A percentile compares a stretch with the other conserved stretches of the same genome.
Conservation (phyloP, 2,888 invertebrate genomes). For the Yponomeuta evonymella region DNA sequence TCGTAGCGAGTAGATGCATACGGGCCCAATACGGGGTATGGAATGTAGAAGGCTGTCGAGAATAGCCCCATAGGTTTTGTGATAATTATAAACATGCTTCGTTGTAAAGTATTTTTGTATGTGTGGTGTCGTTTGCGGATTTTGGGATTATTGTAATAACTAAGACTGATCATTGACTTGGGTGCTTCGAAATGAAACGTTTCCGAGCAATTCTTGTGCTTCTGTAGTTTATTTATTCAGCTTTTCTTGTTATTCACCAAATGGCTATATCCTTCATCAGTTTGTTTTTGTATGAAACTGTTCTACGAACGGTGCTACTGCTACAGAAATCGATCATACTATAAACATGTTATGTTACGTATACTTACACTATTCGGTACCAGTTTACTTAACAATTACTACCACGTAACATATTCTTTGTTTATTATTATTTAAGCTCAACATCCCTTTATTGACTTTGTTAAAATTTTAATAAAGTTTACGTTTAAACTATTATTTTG, state of each 20-base stretch:
- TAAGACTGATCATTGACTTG: slow-evolving; percentile 48
- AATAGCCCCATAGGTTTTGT: slow-evolving; percentile 8
- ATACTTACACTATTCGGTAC: too few relatives aligned
- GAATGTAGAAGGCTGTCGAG: not conserved
- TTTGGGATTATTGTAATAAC: slow-evolving; percentile 27
- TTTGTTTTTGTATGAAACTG: not conserved
- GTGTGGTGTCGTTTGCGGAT: slow-evolving; percentile 7
- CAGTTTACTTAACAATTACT: not conserved
- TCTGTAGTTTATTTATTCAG: not conserved
- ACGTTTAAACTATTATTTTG: slow-evolving; percentile 15
- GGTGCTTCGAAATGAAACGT: slow-evolving; percentile 37
- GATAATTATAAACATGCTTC: slow-evolving; percentile 12
- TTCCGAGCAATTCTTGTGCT: not conserved
- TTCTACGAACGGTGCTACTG: slow-evolving; percentile 2
- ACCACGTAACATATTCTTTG: slow-evolving; percentile 20
- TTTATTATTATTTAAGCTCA: slow-evolving; percentile 11
- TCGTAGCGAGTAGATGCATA: not conserved
- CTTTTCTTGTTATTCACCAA: slow-evolving; percentile 3
- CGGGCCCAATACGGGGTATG: too few relatives aligned
- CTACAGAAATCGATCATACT: slow-evolving; percentile 11
- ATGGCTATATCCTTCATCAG: not conserved
- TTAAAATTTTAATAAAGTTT: slow-evolving; percentile 21
- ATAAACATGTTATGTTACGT: slow-evolving; percentile 14
- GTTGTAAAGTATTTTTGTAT: slow-evolving; percentile 15
- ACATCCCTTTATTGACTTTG: slow-evolving; percentile 9